A percentile compares a stretch with the other conserved stretches of the same genome.
Conservation (phyloP, 2,888 invertebrate genomes). For the Phrixothrix hirtus region DNA sequence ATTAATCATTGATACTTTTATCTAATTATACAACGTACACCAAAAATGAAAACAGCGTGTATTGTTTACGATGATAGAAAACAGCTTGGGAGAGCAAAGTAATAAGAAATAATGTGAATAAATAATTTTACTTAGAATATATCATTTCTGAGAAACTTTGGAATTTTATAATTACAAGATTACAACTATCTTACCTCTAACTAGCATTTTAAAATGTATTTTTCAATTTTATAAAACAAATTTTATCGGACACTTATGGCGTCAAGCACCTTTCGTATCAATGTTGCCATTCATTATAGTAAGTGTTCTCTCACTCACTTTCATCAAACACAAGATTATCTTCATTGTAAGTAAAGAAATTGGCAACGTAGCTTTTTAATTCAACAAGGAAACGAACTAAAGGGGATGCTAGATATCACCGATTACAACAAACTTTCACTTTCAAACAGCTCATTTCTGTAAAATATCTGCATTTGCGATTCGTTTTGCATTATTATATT, state of each 20-base stretch:
- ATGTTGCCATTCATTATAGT: conserved; percentile 30
- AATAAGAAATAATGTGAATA: too few species aligned
- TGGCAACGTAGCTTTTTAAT: conserved; percentile 25
- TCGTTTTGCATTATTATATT: too few species aligned
- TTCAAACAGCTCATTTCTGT: too few species aligned
- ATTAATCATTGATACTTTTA: too few species aligned
- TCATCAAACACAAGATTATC: conserved; percentile 10
- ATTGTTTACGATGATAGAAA: conserved; percentile 41
- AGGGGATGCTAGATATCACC: conserved; percentile 1
- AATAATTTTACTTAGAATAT: too few species aligned
- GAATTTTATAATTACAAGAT: too few species aligned
- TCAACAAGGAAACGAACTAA: conserved; percentile 7
- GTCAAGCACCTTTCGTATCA: conserved; percentile 38
- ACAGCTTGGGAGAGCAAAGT: conserved; percentile 48
- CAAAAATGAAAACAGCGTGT: conserved; percentile 31
- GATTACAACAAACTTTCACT: too few species aligned
- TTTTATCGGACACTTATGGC: conserved; percentile 47
- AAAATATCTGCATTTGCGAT: too few species aligned
- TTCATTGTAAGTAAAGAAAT: conserved; percentile 6
- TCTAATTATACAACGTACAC: conserved; percentile 8
- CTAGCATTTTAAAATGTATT: conserved; percentile 40
- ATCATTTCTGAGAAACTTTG: too few species aligned
- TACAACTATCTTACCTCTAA: conserved; percentile 45
- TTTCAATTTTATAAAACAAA: conserved; percentile 40
- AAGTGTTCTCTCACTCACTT: conserved; percentile 12